A percentile compares a stretch with the other conserved stretches of the same genome.
These are phyloP conservation scores for Pseudois nayaur DNA, from an alignment of 2,113 vertebrate species.

Conservation along the genomic window DNA sequence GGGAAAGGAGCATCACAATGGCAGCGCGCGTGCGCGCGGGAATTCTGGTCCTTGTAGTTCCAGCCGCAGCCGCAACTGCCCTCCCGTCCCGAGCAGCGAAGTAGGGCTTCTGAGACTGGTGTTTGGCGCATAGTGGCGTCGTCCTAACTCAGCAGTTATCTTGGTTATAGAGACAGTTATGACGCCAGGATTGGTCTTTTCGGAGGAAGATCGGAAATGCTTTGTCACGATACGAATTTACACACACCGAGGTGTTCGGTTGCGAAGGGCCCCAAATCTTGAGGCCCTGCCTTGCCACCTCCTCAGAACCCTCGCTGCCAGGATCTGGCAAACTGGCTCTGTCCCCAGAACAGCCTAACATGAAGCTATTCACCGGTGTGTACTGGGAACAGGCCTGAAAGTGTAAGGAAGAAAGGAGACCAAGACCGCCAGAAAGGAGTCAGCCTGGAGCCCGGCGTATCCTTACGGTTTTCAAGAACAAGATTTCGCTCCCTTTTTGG, in stretches of 20 bases:
- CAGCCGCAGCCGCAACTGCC: not conserved
- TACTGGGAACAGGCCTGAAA: not conserved
- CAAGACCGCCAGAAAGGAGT: not conserved
- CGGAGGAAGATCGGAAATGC: not conserved
- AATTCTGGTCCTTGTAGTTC: constrained; percentile 70
- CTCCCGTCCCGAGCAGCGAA: accelerated
- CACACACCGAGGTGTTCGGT: not conserved
- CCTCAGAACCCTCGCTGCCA: not conserved
- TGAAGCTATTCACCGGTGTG: not conserved
- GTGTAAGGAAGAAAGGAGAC: not conserved
- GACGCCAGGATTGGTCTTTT: not conserved
- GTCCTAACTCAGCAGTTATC: not conserved
- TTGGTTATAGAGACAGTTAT: not conserved
- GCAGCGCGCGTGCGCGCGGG: constrained; percentile 48
- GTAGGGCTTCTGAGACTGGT: not conserved
- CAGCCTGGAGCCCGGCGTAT: not conserved
- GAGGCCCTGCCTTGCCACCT: not conserved
- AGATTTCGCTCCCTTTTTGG: not conserved
- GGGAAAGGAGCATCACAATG: constrained; percentile 49
- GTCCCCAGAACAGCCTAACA: not conserved
- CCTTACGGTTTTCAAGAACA: not conserved
- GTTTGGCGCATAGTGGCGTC: not conserved
- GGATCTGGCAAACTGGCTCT: not conserved
- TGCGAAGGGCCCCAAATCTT: not conserved
- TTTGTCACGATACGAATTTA: not conserved